Evolutionary conservation across 2,797 vertebrate species (phyloP).

Genomic region (Glyptemys insculpta): DNA sequence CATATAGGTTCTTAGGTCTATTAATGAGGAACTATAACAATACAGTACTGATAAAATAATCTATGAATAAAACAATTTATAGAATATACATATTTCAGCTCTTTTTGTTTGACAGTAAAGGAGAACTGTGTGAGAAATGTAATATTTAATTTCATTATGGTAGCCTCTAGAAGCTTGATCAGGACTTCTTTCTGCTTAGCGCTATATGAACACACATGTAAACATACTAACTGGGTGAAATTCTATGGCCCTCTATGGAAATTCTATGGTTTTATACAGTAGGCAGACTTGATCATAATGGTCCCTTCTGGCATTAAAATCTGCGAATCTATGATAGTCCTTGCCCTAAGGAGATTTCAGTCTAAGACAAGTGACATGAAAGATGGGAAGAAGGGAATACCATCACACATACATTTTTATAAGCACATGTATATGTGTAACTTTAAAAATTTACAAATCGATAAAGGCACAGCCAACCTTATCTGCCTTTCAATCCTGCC

Average conservation of each 20-base stretch:
- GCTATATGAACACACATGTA: fast-evolving
- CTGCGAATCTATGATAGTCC: background rate
- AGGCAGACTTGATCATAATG: fast-evolving
- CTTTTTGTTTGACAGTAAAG: background rate
- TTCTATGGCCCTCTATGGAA: background rate
- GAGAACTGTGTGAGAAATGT: background rate
- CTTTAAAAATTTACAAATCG: background rate
- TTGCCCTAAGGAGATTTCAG: background rate
- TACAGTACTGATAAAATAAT: background rate
- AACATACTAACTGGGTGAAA: background rate
- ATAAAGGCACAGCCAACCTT: background rate
- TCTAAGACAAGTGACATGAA: background rate
- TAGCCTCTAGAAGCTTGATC: background rate
- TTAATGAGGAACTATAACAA: background rate
- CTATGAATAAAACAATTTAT: background rate
- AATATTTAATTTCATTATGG: background rate
- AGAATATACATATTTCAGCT: background rate
- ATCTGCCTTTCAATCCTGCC: background rate
- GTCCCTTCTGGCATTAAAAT: background rate
- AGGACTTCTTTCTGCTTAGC: background rate
- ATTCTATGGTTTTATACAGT: background rate
- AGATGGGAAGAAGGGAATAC: background rate
- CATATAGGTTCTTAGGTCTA: background rate
- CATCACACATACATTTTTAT: background rate
- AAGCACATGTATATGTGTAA: background rate